A percentile compares a stretch with the other conserved stretches of the same genome.
Evolutionary conservation across 35 echinoderm and acorn worm genomes (phyloP).

Genomic region (Diadema setosum): DNA sequence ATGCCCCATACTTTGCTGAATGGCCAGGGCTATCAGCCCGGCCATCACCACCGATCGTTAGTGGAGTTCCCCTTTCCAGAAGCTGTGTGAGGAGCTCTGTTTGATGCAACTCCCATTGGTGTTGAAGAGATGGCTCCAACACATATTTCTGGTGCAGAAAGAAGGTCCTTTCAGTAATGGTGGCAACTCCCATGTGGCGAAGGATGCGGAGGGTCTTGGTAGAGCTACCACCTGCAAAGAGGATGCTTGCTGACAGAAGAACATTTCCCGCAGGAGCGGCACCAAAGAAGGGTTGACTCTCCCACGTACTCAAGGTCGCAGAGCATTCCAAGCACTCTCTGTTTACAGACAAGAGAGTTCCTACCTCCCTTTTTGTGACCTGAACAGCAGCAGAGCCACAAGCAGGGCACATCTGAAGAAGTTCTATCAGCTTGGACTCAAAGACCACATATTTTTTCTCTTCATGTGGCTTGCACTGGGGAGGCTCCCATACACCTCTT

Average conservation of each 20-base stretch:
- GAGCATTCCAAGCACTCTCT: neutral
- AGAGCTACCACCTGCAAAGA: constrained; percentile 44
- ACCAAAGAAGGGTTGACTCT: constrained; percentile 47
- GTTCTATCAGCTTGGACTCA: neutral
- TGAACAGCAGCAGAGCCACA: neutral
- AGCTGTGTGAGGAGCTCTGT: neutral
- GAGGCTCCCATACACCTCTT: neutral
- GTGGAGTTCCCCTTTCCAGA: neutral
- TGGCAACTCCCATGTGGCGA: neutral
- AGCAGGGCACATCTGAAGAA: neutral
- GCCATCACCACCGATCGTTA: neutral
- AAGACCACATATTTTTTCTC: neutral
- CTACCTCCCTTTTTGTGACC: neutral
- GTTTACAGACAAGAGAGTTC: neutral
- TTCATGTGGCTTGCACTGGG: neutral
- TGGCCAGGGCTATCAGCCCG: no score
- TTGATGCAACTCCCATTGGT: neutral
- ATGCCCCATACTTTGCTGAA: no score
- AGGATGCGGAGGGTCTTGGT: constrained; percentile 44
- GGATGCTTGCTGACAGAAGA: constrained; percentile 36
- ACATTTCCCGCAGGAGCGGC: constrained; percentile 56
- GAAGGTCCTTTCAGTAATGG: neutral
- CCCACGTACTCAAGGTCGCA: neutral
- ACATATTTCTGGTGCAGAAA: constrained; percentile 7
- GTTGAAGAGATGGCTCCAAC: neutral